Conservation (phyloP, 92 coral and sea anemone species). For the Ricordea florida region DNA sequence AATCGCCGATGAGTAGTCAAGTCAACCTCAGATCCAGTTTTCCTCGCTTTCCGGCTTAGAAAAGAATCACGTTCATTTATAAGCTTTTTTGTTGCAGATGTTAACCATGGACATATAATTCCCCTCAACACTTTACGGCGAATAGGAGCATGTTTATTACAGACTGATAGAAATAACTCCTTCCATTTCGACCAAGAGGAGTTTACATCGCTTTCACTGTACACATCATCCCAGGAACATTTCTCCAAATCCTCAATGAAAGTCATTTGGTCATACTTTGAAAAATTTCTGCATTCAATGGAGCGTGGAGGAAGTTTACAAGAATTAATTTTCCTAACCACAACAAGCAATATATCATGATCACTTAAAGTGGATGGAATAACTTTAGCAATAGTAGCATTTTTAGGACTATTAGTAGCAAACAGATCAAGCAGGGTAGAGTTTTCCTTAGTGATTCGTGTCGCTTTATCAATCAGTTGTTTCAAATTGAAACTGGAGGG, state of each 20-base stretch:
- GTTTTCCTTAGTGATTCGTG: background rate
- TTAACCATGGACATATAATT: conserved; percentile 18
- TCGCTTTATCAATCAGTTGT: too few species aligned
- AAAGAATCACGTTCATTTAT: conserved; percentile 9
- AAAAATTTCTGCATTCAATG: too few species aligned
- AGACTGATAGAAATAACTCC: too few species aligned
- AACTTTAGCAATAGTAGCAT: conserved; percentile 11
- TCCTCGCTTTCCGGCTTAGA: background rate
- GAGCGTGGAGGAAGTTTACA: background rate
- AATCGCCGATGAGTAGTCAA: too few species aligned
- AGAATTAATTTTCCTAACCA: conserved; percentile 13
- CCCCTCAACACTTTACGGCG: background rate
- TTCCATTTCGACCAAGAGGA: too few species aligned
- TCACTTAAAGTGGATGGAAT: conserved; percentile 26
- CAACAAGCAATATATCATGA: conserved; percentile 31
- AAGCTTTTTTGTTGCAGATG: conserved; percentile 24
- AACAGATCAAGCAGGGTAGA: conserved; percentile 4
- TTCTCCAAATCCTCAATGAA: too few species aligned
- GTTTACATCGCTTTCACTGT: too few species aligned
- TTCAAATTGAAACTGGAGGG: too few species aligned
- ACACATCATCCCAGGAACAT: too few species aligned
- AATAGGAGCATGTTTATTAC: conserved; percentile 13
- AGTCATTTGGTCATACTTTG: too few species aligned
- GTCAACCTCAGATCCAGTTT: conserved; percentile 10
- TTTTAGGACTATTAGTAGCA: conserved; percentile 5